Evolutionary conservation across 2,888 invertebrate species (phyloP), one percentile per base, ranked within the genome.

Genomic region (Steinernema carpocapsae): DNA sequence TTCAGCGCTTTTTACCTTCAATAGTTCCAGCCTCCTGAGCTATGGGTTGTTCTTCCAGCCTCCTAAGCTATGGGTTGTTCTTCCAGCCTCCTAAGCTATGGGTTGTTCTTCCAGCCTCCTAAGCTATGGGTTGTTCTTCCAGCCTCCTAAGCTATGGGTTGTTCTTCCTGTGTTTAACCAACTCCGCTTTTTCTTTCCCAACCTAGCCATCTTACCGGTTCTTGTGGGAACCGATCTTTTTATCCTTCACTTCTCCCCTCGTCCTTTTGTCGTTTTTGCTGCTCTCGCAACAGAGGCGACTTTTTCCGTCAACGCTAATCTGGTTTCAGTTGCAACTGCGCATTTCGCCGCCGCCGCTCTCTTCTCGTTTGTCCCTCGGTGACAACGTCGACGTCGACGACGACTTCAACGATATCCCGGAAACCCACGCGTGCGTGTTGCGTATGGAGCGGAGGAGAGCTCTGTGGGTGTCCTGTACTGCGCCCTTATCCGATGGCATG

Each of bases 401-500:
- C 24, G 22, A 52, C 48, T n/a, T 19, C n/a, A 19, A 10, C 52
- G 24, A n/a, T 22, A 52, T 52, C 52, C 52, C 52, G 52, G 52
- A 52, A 52, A 52, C 52, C 52, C 22, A n/a, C 24, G 22, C 10
- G 52, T 22, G 48, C 17, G 48, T 19, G 48, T 14, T 7, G 14
- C n/a, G n/a, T n/a, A n/a, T n/a, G n/a, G 43, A 43, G 43, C 43
- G 10, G 48, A 7, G 48, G 48, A 17, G 48, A 17, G 22, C 26
- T 64, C 64, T 64, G 64, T 32, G 64, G 64, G 64, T 64, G 64
- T 64, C 64, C 64, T 32, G 64, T 64, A 37, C 64, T 64, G 64
- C 48, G 48, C 32, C 64, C 64, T 64, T 64, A 64, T 64, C 64
- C 64, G 64, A 64, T 64, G 64, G 64, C 64, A 64, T 64, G 64